Evolutionary conservation across 2,888 invertebrate genomes (phyloP).

Genomic region (Tricholauxania praeusta): DNA sequence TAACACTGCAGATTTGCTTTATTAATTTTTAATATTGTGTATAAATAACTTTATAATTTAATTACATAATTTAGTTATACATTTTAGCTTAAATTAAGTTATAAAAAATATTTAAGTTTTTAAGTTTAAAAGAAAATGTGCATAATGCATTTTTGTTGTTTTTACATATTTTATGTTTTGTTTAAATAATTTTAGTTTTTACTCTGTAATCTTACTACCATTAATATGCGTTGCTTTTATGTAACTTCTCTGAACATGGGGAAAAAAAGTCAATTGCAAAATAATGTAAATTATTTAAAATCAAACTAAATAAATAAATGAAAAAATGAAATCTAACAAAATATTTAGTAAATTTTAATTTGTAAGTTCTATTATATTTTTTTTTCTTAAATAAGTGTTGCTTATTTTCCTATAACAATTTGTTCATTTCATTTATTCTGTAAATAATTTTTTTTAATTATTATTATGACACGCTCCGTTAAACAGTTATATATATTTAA

Average conservation of each 20-base stretch:
- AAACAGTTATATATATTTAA: too few relatives aligned
- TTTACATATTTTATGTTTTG: constrained; percentile 20
- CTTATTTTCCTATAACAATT: constrained; percentile 10
- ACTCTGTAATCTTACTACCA: neutral
- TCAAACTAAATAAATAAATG: too few relatives aligned
- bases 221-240: neutral
- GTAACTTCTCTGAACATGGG: neutral
- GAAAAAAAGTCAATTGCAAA: neutral
- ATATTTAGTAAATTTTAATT: constrained; percentile 20
- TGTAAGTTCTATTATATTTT: neutral
- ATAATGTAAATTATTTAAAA: too few relatives aligned
- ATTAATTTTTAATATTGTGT: constrained; percentile 7
- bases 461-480: neutral
- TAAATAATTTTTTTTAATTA: constrained; percentile 20
- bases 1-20: neutral
- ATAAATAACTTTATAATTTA: constrained; percentile 27
- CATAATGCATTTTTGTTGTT: constrained; percentile 5
- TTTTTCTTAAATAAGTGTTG: constrained; percentile 3
- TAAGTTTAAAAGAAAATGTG: constrained; percentile 6
- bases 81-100: constrained; percentile 7
- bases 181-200: constrained; percentile 4
- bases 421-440: constrained; percentile 1
- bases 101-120: constrained; percentile 19
- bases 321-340: neutral
- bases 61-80: constrained; percentile 32